Conservation (phyloP, 2,113 vertebrate species). For the Tragelaphus imberbis region DNA sequence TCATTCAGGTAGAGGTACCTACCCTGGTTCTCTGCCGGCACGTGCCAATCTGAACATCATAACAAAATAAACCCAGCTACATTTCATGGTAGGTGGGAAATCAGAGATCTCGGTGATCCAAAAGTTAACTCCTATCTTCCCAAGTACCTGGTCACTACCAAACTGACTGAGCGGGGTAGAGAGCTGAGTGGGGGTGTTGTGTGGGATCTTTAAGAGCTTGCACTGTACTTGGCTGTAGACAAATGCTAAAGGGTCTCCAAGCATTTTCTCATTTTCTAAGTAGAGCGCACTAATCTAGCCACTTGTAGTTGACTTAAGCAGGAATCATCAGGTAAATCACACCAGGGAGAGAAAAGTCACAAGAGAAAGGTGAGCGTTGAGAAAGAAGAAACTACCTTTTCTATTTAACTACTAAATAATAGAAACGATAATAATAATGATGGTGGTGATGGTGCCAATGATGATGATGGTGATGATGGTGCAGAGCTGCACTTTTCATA, state of each 20-base stretch:
- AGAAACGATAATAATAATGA: background rate
- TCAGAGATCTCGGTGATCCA: background rate
- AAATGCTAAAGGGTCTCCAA: background rate
- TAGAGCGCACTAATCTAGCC: background rate
- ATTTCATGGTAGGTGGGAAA: background rate
- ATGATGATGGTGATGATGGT: background rate
- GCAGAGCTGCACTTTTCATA: background rate
- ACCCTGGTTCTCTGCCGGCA: background rate
- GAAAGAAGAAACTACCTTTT: background rate
- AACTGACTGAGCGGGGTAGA: background rate
- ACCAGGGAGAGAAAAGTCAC: background rate
- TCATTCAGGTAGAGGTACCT: background rate
- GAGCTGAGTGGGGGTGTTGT: background rate
- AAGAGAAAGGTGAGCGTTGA: background rate
- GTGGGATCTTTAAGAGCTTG: background rate
- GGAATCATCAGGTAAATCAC: background rate
- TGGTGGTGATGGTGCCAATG: background rate
- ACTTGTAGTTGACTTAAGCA: background rate
- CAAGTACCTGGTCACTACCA: background rate
- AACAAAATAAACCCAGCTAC: background rate
- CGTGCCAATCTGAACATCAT: conserved; percentile 11
- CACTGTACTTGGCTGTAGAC: background rate
- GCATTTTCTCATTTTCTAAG: background rate
- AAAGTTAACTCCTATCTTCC: background rate
- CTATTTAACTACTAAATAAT: background rate